Base-by-base conservation (phyloP, 2,888 invertebrate genomes). In the Andrena minutula region DNA sequence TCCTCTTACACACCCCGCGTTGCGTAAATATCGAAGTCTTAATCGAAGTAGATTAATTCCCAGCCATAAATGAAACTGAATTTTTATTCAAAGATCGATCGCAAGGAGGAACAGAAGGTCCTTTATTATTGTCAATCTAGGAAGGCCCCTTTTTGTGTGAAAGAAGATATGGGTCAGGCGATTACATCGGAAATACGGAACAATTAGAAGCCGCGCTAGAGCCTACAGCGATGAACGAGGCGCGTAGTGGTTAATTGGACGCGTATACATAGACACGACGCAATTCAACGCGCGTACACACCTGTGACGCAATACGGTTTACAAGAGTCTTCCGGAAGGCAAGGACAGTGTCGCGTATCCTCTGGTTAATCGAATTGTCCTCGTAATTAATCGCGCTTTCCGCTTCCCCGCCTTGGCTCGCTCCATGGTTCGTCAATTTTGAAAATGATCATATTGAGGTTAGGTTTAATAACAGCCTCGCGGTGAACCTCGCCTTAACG, bases 331-430 rank as follows among this genome's bases (percentile, higher is more conserved):
- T 86, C 86, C 86, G 86, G 86, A 85, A 85, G 12, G 51, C 69
- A 85, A 82, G 84, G 79, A 72, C 72, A 20, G 82, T 72, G 66
- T 86, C 68, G 71, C 64, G 49, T 82, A 63, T 74, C 80, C 60
- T 70, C 56, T 58, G 75, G 73, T 73, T 87, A 87, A 86, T 85
- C 82, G 74, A 85, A 87, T 88, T 86, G 87, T 83, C 86, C 89
- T 87, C 86, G 87, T 75, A 70, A 84, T 87, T 89, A 87, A 86
- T 89, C 84, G 83, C 76, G 75, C 66, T 75, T 74, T 70, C 76
- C 63, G 60, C 41, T 47, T 71, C 53, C 73, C 80, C 69, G 23
- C 71, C 61, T 66, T 28, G 2, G 23, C 32, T 23, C 49, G 41
- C 56, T 65, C 53, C 47, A 23, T 41, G 35, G 28, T 63, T 78